Evolutionary conservation across 2,113 vertebrate genomes (phyloP), one percentile per base, ranked within the genome.

Genomic region (Otolemur garnettii): DNA sequence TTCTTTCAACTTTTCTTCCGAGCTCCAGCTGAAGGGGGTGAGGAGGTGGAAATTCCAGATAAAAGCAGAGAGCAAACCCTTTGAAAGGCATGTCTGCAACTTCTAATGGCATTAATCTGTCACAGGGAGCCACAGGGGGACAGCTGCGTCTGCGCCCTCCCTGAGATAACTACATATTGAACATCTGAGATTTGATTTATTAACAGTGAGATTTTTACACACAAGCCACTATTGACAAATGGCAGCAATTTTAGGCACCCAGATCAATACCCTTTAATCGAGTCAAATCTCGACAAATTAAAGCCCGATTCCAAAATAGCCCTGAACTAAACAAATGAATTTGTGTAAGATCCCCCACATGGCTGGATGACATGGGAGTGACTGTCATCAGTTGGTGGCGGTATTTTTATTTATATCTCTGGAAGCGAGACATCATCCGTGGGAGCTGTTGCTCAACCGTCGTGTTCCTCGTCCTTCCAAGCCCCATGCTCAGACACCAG

Each of bases 261-360:
- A 87, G 97, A 97, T 98, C 98, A 81, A 98, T 98, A 97, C 55
- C 93, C 97, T 98, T 98, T 98, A 98, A 98, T 98, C 96, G 97
- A 98, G 98, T 97, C 97, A 96, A 95, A 98, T 97, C 75, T 64
- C 81, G 93, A 85, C 96, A 96, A 97, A 98, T 98, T 98, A 98
- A 98, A 95, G 95, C 55, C 88, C 95, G 91, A 4, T 74, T 95
- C 95, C 77, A 82, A 87, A 97, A 95, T 75, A 78, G 82, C 91
- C 96, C 87, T 95, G 8, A 90, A 98, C 92, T 26, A 89, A 93
- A 95, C 86, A 93, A 90, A 91, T 21, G 72, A 86, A 71, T 33
- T 87, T 60, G 28, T 90, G 79, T 83, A 77, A 91, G 87, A 42
- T 53, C 53, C 45, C 72, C 89, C 79, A 4, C 5, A 0, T 81